Percentiles rank a stretch among this genome's conserved stretches.
These are phyloP conservation scores for Caligus rogercresseyi DNA, from an alignment of 1,140 invertebrate genomes.

Conservation along the genomic window DNA sequence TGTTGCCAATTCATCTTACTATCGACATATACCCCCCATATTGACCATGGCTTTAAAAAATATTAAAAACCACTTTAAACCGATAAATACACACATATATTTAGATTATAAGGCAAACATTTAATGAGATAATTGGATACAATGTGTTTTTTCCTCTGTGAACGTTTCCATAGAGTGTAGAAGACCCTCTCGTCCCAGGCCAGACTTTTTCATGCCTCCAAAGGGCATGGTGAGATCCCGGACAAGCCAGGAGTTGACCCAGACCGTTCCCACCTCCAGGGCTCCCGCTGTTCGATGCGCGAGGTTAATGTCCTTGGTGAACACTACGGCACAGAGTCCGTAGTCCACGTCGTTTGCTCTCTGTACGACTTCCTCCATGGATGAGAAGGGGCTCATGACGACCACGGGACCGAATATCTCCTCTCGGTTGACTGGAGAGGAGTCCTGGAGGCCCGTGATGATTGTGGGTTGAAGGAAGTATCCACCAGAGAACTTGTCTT, in stretches of 20 bases:
- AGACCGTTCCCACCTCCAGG: constrained; percentile 40
- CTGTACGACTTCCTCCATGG: constrained; percentile 34
- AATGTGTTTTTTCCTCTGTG: constrained; percentile 40
- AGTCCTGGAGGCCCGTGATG: constrained; percentile 32
- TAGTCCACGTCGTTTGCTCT: constrained; percentile 34
- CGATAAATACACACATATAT: too few relatives aligned
- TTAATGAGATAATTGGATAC: constrained; percentile 26
- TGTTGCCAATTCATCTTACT: too few relatives aligned
- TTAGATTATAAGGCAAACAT: too few relatives aligned
- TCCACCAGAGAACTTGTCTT: constrained; percentile 28
- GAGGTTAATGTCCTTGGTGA: constrained; percentile 31
- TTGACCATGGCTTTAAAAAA: too few relatives aligned
- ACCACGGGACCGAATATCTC: constrained; percentile 44
- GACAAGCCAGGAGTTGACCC: constrained; percentile 42
- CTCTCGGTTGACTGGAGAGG: constrained; percentile 35
- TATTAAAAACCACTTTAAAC: too few relatives aligned
- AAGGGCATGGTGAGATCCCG: constrained; percentile 40
- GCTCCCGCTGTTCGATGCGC: constrained; percentile 33
- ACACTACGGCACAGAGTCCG: constrained; percentile 38
- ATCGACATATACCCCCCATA: too few relatives aligned
- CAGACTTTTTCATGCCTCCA: constrained; percentile 40
- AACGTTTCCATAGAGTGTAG: constrained; percentile 39
- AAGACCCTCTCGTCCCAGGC: constrained; percentile 37
- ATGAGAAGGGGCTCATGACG: constrained; percentile 36
- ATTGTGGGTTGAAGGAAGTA: constrained; percentile 39